Conservation (phyloP, 2,113 vertebrate genomes). For the Strix aluco region DNA sequence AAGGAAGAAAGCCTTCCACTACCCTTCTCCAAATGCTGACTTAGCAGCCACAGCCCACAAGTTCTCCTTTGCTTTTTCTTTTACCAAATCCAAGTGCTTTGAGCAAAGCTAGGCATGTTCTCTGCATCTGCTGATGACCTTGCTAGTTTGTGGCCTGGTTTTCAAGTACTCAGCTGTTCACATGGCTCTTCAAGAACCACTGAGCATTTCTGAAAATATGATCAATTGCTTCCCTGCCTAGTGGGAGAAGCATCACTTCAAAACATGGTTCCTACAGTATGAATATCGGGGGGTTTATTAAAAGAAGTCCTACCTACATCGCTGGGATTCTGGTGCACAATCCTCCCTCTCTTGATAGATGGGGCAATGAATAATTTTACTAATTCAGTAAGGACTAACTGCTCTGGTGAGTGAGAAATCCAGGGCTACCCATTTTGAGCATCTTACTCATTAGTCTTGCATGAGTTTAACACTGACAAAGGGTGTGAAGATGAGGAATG, state of each 20-base stretch:
- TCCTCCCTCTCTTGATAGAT: background rate
- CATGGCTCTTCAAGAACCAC: background rate
- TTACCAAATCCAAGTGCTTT: background rate
- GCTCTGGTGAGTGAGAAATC: background rate
- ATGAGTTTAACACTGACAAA: background rate
- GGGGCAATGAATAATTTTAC: background rate
- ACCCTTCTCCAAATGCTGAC: slow-evolving; percentile 26
- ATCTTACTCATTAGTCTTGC: background rate
- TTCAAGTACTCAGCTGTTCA: background rate
- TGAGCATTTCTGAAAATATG: background rate
- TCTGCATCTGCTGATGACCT: background rate
- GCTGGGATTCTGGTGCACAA: background rate
- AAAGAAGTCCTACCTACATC: background rate
- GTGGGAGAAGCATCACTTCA: background rate
- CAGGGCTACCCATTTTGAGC: background rate
- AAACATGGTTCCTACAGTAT: background rate
- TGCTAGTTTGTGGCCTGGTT: background rate
- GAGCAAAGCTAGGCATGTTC: background rate
- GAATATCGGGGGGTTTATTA: background rate
- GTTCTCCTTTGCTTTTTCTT: background rate
- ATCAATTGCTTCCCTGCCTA: background rate
- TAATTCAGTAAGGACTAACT: background rate
- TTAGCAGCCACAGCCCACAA: background rate
- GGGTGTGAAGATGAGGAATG: background rate
- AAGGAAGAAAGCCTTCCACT: background rate